Evolutionary conservation across 2,888 invertebrate genomes (phyloP), one percentile per base, ranked within the genome.

Genomic region (Pristionchus arcanus): DNA sequence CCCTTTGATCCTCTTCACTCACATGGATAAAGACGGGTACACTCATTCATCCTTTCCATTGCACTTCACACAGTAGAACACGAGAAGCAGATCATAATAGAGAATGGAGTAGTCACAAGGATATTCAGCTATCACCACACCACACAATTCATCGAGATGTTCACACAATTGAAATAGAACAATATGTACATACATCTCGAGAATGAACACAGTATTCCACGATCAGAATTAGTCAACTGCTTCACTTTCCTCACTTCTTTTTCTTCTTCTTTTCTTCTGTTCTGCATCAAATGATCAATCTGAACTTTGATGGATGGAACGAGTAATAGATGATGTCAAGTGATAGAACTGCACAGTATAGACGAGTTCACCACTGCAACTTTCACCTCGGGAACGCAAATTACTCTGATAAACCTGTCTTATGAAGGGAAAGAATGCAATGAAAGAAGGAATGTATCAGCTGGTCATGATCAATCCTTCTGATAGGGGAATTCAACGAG

Each of bases 21-120:
- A 31, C 28, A 83, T 53, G 31, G 55, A 83, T 49, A 83, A 83
- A 49, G 37, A 83, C 83, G 83, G 83, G 83, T 83, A 55, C 31
- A n/a, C 81, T 83, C 28, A 53, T 55, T 55, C 28, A 53, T 83
- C 63, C 55, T 16, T n/a, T 16, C 55, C 83, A 53, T 83, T 19
- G 55, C 83, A 83, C 83, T 16, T 37, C 74, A 34, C 68, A 68
- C 16, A 71, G 34, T 71, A 77, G 74, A 42, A 77, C 19, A 77
- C 0, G 42, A 77, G 74, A 77, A 34, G 37, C 31, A 74, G 34
- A 77, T 2, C 42, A 77, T 42, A 42, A 77, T 16, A 77, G 42
- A 68, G 11, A 34, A 68, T 68, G 28, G 68, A 68, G 31, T 68
- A 68, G 68, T 68, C 68, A 68, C 68, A 4, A 13, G 16, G 31